Conservation (phyloP, 2,888 invertebrate species). For the Bursaphelenchus okinawaensis region DNA sequence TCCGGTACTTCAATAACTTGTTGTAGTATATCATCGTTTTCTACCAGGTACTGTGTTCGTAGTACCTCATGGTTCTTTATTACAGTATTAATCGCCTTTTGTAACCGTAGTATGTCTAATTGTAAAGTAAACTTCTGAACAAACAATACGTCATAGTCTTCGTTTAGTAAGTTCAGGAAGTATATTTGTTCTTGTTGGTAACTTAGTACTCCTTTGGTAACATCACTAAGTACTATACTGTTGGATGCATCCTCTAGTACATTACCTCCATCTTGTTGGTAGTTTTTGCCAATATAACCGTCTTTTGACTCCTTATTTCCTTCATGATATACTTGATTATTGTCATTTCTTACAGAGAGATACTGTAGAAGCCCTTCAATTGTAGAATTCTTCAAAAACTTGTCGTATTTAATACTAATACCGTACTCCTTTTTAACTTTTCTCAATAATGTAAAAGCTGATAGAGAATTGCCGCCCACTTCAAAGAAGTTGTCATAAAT, state of each 20-base stretch:
- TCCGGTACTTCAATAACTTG: background rate
- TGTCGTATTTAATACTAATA: slow-evolving; percentile 2
- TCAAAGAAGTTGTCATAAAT: slow-evolving; percentile 32
- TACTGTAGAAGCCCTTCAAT: slow-evolving; percentile 14
- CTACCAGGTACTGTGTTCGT: background rate
- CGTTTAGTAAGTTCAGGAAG: slow-evolving; percentile 20
- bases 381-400: slow-evolving; percentile 15
- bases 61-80: background rate
- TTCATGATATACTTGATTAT: slow-evolving; percentile 3
- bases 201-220: slow-evolving; percentile 8
- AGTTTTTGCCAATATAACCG: too few species aligned
- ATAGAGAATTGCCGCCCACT: slow-evolving; percentile 38
- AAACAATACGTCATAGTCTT: slow-evolving; percentile 20
- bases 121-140: slow-evolving; percentile 18
- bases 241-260: too few species aligned
- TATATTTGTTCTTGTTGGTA: slow-evolving; percentile 31
- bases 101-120: slow-evolving; percentile 16
- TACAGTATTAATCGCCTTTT: slow-evolving; percentile 17
- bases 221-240: background rate
- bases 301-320: too few species aligned
- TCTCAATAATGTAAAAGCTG: slow-evolving; percentile 20
- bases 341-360: background rate
- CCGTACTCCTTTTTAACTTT: slow-evolving; percentile 13
- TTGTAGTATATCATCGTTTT: background rate
- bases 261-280: too few species aligned